Evolutionary conservation across 2,113 vertebrate genomes (phyloP).

Genomic region (Paramormyrops kingsleyae): DNA sequence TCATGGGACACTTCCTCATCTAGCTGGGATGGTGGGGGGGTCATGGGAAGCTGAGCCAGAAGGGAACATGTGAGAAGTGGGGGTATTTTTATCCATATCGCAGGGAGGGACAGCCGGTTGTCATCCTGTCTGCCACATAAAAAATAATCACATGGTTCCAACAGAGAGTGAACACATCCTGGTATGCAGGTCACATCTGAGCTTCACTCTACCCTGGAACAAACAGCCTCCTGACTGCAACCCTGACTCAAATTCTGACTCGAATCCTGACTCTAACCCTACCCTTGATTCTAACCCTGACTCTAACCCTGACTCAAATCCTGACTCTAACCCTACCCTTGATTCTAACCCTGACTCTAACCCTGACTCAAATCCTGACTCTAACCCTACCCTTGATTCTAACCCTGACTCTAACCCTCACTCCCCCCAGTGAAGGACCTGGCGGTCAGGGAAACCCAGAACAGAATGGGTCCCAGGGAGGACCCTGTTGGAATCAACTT

Average conservation of each 20-base stretch:
- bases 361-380: not conserved
- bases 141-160: conserved; percentile 27
- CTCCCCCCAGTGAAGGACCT: not conserved
- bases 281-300: not conserved
- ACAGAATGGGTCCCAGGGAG: not conserved
- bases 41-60: not conserved
- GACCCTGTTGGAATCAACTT: not conserved
- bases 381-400: no score
- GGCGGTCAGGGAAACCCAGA: not conserved
- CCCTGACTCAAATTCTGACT: not conserved
- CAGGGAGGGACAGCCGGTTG: conserved; percentile 17
- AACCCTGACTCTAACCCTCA: not conserved
- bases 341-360: not conserved
- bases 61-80: conserved; percentile 6
- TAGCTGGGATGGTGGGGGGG: conserved; percentile 14
- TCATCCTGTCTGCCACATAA: conserved; percentile 20
- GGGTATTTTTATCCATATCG: conserved; percentile 30
- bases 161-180: conserved; percentile 33
- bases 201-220: not conserved
- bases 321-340: not conserved
- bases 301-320: not conserved
- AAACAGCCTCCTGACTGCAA: not conserved
- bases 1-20: conserved; percentile 55
- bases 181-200: not conserved
- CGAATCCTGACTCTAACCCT: not conserved